phyloP scores from a whole-genome alignment of 2,888 invertebrate genomes.

The Sepioteuthis lessoniana region DNA sequence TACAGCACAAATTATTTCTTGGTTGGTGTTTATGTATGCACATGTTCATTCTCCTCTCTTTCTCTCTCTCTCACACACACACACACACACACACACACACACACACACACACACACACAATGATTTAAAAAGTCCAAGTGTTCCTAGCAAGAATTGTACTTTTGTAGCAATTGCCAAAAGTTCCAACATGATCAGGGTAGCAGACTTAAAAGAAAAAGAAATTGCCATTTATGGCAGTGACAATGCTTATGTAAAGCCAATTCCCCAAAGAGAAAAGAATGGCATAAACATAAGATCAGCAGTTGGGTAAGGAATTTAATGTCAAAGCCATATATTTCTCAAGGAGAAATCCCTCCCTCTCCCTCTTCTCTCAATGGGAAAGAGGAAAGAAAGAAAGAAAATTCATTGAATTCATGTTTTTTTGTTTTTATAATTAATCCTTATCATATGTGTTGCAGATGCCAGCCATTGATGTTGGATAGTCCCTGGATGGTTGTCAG shows the following conservation, averaged over 20 bases:
- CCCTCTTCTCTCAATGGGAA: background rate
- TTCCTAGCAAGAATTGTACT: background rate
- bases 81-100: background rate
- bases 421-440: constrained; percentile 33
- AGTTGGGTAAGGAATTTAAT: constrained; percentile 23
- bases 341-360: background rate
- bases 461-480: constrained; percentile 9
- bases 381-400: constrained; percentile 33
- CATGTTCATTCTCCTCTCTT: too few species aligned
- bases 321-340: constrained; percentile 17
- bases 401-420: constrained; percentile 33
- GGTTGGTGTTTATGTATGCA: background rate
- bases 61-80: too few species aligned
- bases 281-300: constrained; percentile 8
- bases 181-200: background rate
- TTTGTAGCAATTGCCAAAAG: background rate
- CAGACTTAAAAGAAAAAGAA: background rate
- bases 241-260: constrained; percentile 23
- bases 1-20: background rate
- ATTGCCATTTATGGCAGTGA: constrained; percentile 33
- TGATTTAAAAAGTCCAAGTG: background rate
- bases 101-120: background rate
- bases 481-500: constrained; percentile 33
- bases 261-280: constrained; percentile 33
- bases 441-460: constrained; percentile 33